These are phyloP conservation scores for Semaprochilodus insignis DNA, from an alignment of 2,797 vertebrate genomes.

Conservation along the genomic window DNA sequence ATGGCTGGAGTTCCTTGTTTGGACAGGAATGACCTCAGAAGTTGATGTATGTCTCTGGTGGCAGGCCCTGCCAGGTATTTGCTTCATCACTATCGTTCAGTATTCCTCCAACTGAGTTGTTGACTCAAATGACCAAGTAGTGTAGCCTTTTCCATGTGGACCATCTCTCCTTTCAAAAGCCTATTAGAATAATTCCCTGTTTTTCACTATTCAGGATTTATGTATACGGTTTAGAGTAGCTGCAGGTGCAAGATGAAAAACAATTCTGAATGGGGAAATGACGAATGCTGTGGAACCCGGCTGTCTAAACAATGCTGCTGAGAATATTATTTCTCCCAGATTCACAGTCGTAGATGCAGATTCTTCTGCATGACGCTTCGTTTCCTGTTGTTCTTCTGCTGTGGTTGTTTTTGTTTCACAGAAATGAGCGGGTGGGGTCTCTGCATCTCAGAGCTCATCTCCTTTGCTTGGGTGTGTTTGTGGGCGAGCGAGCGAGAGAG, in stretches of 20 bases:
- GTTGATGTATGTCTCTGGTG: not conserved
- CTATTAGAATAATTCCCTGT: not conserved
- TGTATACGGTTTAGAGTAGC: not conserved
- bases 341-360: conserved; percentile 9
- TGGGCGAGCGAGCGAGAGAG: not conserved
- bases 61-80: not conserved
- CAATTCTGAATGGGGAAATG: not conserved
- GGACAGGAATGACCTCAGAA: no score
- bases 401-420: conserved; percentile 44
- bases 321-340: not conserved
- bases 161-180: not conserved
- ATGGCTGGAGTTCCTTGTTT: no score
- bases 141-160: not conserved
- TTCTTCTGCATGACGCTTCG: conserved; percentile 17
- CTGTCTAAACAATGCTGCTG: not conserved
- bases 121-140: not conserved
- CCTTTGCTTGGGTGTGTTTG: conserved; percentile 12
- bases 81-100: not conserved
- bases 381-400: conserved; percentile 50
- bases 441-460: not conserved
- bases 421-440: conserved; percentile 55
- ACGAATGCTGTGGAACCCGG: not conserved
- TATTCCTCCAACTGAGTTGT: not conserved
- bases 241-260: conserved; percentile 2
- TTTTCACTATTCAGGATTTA: not conserved